Conservation (phyloP, 2,113 vertebrate genomes). For the Dromaius novaehollandiae region DNA sequence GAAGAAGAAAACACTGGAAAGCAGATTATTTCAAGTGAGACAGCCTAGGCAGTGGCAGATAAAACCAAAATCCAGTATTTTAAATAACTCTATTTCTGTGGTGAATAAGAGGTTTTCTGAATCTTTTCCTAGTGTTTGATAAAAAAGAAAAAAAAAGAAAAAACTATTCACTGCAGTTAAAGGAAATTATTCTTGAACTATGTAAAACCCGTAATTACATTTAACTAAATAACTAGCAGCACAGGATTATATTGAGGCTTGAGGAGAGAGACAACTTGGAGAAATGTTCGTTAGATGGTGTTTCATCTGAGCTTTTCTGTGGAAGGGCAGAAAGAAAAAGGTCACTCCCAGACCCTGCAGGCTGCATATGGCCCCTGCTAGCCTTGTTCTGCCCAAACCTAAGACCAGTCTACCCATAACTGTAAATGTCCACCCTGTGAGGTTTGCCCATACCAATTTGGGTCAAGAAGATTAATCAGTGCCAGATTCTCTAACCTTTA, state of each 20-base stretch:
- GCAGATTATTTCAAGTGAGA: neutral
- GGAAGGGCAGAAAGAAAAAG: neutral
- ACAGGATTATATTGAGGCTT: neutral
- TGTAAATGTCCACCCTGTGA: rapidly evolving
- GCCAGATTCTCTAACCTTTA: rapidly evolving
- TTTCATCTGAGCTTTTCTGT: neutral
- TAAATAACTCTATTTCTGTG: neutral
- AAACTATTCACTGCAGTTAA: neutral
- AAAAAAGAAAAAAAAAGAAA: neutral
- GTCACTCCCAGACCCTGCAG: neutral
- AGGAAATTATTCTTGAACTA: neutral
- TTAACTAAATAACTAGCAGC: neutral
- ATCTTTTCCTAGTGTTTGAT: neutral
- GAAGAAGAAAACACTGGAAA: conserved; percentile 9
- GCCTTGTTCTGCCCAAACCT: neutral
- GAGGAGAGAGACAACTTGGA: neutral
- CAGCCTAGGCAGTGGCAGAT: neutral
- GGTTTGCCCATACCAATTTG: neutral
- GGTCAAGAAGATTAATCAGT: conserved; percentile 8
- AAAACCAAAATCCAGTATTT: neutral
- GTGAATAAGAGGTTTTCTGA: neutral
- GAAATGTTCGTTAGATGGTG: neutral
- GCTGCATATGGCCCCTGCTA: neutral
- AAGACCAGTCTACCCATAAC: neutral
- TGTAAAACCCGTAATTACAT: neutral